These are phyloP conservation scores for Eubasilissa regina DNA, from an alignment of 1,140 invertebrate genomes.

Conservation along the genomic window DNA sequence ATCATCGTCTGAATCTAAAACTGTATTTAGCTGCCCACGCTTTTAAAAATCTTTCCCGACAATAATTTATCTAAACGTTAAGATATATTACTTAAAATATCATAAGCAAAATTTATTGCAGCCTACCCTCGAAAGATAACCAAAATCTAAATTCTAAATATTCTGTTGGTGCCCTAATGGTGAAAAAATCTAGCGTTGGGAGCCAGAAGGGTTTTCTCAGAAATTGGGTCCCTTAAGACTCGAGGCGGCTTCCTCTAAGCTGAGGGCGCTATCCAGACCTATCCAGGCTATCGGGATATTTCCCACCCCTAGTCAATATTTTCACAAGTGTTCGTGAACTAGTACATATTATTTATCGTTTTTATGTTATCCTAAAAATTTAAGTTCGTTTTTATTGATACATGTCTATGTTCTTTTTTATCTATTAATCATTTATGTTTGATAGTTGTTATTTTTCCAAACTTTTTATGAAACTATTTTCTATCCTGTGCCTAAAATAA, in stretches of 20 bases:
- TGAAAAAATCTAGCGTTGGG: conserved; percentile 42
- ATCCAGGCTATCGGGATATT: background rate
- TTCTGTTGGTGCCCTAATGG: background rate
- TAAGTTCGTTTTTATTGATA: too few species aligned
- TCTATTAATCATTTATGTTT: too few species aligned
- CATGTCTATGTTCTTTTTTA: background rate
- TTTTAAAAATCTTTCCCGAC: conserved; percentile 2
- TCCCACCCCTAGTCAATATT: conserved; percentile 37
- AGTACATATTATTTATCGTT: background rate
- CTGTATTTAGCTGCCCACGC: background rate
- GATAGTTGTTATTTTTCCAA: too few species aligned
- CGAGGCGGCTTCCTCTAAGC: conserved; percentile 31
- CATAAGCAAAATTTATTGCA: conserved; percentile 36
- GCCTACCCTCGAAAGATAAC: conserved; percentile 21
- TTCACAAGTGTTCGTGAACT: background rate
- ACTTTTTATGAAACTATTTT: too few species aligned
- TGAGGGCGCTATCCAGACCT: background rate
- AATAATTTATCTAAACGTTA: background rate
- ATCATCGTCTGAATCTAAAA: too few species aligned
- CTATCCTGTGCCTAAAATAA: too few species aligned
- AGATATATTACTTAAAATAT: conserved; percentile 14
- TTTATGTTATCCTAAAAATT: too few species aligned
- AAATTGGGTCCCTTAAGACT: conserved; percentile 42
- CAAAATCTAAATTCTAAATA: conserved; percentile 22
- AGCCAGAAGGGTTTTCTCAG: conserved; percentile 45